Evolutionary conservation across 2,797 vertebrate species (phyloP), one percentile per base, ranked within the genome.

Genomic region (Aratinga solstitialis): DNA sequence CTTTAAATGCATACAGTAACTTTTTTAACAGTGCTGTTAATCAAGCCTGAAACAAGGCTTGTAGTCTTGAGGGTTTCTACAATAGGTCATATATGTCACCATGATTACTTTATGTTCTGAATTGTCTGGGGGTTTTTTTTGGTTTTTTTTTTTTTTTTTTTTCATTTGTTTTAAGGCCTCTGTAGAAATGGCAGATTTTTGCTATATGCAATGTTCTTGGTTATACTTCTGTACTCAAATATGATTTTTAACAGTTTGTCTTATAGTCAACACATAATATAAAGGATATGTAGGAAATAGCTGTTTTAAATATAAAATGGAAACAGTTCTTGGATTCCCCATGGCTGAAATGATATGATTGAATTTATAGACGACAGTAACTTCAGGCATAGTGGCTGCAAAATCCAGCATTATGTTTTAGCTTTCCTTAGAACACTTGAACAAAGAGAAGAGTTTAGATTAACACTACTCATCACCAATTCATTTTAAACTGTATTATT

Each of bases 91-190:
- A 3, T 40, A 27, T 86, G 38, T 53, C 24, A 66, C 11, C 6
- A 2, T 73, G 43, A n/a, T 48, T 38, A 38, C 15, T 30, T 58
- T 58, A 2, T 1, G 2, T 51, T 86, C 24, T 74, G 63, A 62
- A 50, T 12, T 47, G 78, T 32, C 12, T 53, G 19, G 2, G 7
- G 0, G 32, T 27, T 23, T 8, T 22, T 47, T 47, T 0, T 27
- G 34, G 4, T 34, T 34, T 34, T 34, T 34, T 34, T 27, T 23
- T 8, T 22, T 47, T 47, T 0, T 27, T 38, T 42, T 18, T 7
- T 43, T 43, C 19, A 8, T 56, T 56, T n/a, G 8, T 58, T 77
- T 88, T 59, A 13, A 36, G 32, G 20, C 81, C 4, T 65, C 17
- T 68, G 11, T 53, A 30, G n/a, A 82, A 72, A 16, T 65, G 34